These are phyloP conservation scores for Macrotrachela quadricornifera DNA, from an alignment of 1,140 invertebrate species.

Conservation along the genomic window DNA sequence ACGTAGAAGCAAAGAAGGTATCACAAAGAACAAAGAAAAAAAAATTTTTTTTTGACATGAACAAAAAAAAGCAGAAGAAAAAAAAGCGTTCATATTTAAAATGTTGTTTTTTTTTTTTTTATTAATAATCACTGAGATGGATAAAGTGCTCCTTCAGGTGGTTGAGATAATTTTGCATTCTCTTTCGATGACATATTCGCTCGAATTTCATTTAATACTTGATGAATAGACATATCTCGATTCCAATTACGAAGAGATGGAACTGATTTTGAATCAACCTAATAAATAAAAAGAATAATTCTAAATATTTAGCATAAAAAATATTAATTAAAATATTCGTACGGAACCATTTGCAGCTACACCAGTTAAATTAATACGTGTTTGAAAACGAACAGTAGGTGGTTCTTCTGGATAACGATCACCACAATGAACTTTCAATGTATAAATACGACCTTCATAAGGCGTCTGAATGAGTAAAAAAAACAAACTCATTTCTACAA, in stretches of 20 bases:
- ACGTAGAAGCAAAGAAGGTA: too few relatives aligned
- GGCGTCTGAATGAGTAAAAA: constrained; percentile 52
- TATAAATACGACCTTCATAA: constrained; percentile 97
- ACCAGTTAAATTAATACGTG: constrained; percentile 93
- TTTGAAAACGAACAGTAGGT: constrained; percentile 76
- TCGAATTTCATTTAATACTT: constrained; percentile 64
- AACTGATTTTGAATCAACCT: constrained; percentile 59
- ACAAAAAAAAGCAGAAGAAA: too few relatives aligned
- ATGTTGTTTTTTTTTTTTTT: too few relatives aligned
- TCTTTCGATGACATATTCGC: constrained; percentile 74
- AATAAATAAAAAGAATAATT: constrained; percentile 9
- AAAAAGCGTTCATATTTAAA: too few relatives aligned
- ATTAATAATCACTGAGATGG: too few relatives aligned
- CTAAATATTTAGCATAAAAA: background rate
- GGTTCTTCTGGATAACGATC: constrained; percentile 83
- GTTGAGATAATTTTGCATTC: constrained; percentile 63
- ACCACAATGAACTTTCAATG: constrained; percentile 89
- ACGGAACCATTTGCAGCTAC: constrained; percentile 86
- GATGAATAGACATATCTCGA: constrained; percentile 80
- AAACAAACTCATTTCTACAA: background rate
- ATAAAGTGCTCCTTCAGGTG: constrained; percentile 13
- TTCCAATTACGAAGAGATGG: constrained; percentile 76
- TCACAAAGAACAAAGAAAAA: too few relatives aligned
- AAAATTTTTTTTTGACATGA: too few relatives aligned
- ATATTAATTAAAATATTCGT: background rate